phyloP scores from a whole-genome alignment of 2,797 vertebrate species.

The Xerus rutilus region DNA sequence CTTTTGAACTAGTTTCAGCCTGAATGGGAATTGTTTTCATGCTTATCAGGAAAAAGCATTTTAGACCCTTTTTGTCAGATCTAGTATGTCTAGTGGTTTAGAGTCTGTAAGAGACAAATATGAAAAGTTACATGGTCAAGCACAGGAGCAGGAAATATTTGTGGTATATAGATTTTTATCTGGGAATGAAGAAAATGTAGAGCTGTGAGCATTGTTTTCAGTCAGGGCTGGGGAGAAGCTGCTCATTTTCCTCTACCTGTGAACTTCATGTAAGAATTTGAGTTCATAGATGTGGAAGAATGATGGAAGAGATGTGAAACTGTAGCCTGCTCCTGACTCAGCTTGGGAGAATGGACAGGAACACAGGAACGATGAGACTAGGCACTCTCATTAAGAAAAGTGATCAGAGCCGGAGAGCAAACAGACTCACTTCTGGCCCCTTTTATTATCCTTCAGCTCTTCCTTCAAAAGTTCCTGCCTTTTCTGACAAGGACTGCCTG shows the following conservation, averaged over 20 bases:
- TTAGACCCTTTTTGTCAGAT: neutral
- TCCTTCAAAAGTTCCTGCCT: constrained; percentile 70
- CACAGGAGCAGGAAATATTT: neutral
- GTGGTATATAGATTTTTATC: neutral
- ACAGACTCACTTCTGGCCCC: neutral
- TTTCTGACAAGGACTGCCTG: constrained; percentile 70
- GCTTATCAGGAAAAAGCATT: neutral
- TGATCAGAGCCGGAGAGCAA: neutral
- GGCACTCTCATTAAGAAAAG: neutral
- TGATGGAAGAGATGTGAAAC: neutral
- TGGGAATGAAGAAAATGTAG: neutral
- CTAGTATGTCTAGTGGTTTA: neutral
- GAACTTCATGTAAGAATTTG: neutral
- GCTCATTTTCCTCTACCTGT: neutral
- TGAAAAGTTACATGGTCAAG: neutral
- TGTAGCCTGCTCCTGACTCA: neutral
- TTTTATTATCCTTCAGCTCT: constrained; percentile 65
- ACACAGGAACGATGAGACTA: neutral
- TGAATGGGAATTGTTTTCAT: neutral
- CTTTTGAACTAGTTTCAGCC: neutral
- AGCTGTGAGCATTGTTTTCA: neutral
- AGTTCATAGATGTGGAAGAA: neutral
- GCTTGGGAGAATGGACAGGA: neutral
- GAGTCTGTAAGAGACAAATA: neutral
- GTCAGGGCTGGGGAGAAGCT: neutral